Evolutionary conservation across 2,113 vertebrate genomes (phyloP).

Genomic region (Peromyscus polionotus): DNA sequence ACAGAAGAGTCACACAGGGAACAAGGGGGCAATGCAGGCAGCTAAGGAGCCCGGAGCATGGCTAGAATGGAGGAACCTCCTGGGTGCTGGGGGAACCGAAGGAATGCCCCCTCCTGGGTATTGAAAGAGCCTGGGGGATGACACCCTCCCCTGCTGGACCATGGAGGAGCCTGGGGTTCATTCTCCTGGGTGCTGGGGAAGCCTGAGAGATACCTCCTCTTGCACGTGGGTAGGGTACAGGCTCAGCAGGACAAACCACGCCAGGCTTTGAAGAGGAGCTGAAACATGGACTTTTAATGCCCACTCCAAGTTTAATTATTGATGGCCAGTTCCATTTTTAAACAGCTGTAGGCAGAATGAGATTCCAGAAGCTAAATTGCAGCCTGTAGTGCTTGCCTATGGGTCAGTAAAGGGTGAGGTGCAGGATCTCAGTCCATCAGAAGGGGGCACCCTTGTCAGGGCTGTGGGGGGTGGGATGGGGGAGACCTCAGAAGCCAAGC

Average conservation of each 20-base stretch:
- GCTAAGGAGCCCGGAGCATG: background rate
- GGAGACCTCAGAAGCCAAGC: background rate
- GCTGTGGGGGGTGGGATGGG: too few relatives aligned
- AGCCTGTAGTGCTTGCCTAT: background rate
- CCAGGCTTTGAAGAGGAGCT: background rate
- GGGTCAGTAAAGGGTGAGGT: background rate
- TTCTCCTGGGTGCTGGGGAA: background rate
- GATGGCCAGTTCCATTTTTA: background rate
- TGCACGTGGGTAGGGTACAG: background rate
- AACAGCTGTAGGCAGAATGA: background rate
- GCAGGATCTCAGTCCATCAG: background rate
- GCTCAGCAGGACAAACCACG: too few relatives aligned
- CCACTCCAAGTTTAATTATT: background rate
- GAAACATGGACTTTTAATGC: background rate
- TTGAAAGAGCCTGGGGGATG: background rate
- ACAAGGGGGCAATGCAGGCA: background rate
- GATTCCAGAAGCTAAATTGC: background rate
- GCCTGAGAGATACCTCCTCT: too few relatives aligned
- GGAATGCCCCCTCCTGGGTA: background rate
- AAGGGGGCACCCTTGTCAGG: background rate
- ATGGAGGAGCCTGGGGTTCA: background rate
- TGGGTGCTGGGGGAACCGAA: background rate
- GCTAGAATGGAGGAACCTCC: background rate
- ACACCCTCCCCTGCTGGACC: background rate
- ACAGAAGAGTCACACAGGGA: background rate